phyloP scores from a whole-genome alignment of 1,140 invertebrate genomes.

The Amyelois transitella region DNA sequence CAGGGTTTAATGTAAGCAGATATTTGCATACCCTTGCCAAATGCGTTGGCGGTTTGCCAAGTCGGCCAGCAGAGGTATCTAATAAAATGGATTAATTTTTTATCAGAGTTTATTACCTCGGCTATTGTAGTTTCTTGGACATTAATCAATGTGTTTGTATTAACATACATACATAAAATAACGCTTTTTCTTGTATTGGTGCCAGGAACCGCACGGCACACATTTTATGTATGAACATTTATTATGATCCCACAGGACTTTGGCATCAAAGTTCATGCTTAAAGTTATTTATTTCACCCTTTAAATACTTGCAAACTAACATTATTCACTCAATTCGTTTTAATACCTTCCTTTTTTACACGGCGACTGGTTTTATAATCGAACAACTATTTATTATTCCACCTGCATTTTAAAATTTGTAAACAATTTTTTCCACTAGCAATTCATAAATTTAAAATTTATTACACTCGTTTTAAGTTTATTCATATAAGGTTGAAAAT shows the following conservation, averaged over 20 bases:
- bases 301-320: neutral
- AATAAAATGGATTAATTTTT: neutral
- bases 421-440: neutral
- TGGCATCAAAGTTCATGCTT: neutral
- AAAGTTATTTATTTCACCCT: neutral
- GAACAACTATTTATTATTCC: neutral
- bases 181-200: no score
- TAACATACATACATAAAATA: neutral
- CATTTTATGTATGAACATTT: no score
- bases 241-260: no score
- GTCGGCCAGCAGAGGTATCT: neutral
- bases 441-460: neutral
- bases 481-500: neutral
- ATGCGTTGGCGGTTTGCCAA: slow-evolving; percentile 33
- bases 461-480: neutral
- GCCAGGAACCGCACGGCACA: no score
- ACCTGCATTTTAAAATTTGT: neutral
- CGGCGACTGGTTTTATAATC: neutral
- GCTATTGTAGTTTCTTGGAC: no score
- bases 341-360: neutral
- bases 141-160: no score
- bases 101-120: neutral
- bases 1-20: slow-evolving; percentile 28
- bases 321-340: neutral
- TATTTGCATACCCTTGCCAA: slow-evolving; percentile 39